These are phyloP conservation scores for Nomada lathburiana DNA, from an alignment of 2,888 invertebrate species.

Conservation along the genomic window DNA sequence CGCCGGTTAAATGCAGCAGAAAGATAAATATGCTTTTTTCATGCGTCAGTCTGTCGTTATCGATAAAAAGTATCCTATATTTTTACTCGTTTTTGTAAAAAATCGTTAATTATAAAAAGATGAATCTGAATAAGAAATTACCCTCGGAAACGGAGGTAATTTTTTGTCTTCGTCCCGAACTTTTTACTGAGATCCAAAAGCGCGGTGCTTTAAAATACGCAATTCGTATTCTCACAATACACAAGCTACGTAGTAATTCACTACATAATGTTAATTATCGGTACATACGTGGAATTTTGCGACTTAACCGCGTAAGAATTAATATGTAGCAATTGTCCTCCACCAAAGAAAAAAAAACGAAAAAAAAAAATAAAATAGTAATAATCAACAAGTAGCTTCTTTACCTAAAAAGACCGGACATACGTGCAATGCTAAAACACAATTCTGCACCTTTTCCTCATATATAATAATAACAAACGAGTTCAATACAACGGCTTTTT, in stretches of 20 bases:
- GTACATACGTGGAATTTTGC: slow-evolving; percentile 52
- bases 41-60: slow-evolving; percentile 53
- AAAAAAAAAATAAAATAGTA: neutral
- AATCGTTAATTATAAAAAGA: slow-evolving; percentile 33
- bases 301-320: slow-evolving; percentile 47
- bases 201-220: slow-evolving; percentile 27
- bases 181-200: slow-evolving; percentile 66
- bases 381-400: slow-evolving; percentile 42
- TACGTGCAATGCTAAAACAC: slow-evolving; percentile 35
- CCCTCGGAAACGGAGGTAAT: slow-evolving; percentile 13
- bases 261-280: slow-evolving; percentile 45
- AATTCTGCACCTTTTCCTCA: slow-evolving; percentile 6
- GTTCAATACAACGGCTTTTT: slow-evolving; percentile 35
- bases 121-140: slow-evolving; percentile 31
- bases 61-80: slow-evolving; percentile 36
- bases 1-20: slow-evolving; percentile 48
- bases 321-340: slow-evolving; percentile 71
- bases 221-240: slow-evolving; percentile 38
- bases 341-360: slow-evolving; percentile 63
- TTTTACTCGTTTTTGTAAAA: slow-evolving; percentile 32
- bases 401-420: slow-evolving; percentile 45
- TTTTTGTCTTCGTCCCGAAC: slow-evolving; percentile 29
- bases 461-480: slow-evolving; percentile 7
- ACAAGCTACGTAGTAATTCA: slow-evolving; percentile 51
- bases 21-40: slow-evolving; percentile 33